These are phyloP conservation scores for Cephalopterus ornatus DNA, from an alignment of 2,113 vertebrate genomes.

Conservation along the genomic window DNA sequence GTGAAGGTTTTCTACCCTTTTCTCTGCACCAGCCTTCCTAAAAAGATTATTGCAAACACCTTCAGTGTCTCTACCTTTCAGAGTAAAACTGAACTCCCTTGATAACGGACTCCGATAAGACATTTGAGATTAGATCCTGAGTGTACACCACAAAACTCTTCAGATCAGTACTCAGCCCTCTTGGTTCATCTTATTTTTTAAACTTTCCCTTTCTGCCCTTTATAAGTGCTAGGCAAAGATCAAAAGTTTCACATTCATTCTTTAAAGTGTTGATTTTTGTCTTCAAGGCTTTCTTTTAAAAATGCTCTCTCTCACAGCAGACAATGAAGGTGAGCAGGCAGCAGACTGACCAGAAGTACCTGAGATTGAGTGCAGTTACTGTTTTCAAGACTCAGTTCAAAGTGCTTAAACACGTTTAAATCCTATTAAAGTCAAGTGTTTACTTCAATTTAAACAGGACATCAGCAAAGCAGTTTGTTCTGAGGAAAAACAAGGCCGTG, in stretches of 20 bases:
- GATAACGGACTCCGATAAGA: not conserved
- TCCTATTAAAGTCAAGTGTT: not conserved
- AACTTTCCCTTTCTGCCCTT: not conserved
- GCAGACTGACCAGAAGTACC: not conserved
- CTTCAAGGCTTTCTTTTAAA: not conserved
- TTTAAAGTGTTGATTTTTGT: not conserved
- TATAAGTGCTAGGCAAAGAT: not conserved
- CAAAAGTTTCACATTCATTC: not conserved
- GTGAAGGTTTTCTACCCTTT: not conserved
- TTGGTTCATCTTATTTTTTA: not conserved
- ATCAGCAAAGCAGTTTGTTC: not conserved
- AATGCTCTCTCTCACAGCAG: not conserved
- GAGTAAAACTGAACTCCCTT: not conserved
- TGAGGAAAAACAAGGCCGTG: not conserved
- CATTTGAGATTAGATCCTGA: not conserved
- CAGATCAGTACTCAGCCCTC: not conserved
- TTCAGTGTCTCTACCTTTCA: not conserved
- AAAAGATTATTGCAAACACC: not conserved
- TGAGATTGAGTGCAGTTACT: not conserved
- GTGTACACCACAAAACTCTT: not conserved
- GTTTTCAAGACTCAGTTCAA: not conserved
- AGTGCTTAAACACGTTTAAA: not conserved
- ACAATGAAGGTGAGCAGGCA: not conserved
- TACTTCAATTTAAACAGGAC: not conserved
- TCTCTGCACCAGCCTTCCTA: not conserved